Conservation (phyloP, 2,113 vertebrate species). For the Peromyscus polionotus region DNA sequence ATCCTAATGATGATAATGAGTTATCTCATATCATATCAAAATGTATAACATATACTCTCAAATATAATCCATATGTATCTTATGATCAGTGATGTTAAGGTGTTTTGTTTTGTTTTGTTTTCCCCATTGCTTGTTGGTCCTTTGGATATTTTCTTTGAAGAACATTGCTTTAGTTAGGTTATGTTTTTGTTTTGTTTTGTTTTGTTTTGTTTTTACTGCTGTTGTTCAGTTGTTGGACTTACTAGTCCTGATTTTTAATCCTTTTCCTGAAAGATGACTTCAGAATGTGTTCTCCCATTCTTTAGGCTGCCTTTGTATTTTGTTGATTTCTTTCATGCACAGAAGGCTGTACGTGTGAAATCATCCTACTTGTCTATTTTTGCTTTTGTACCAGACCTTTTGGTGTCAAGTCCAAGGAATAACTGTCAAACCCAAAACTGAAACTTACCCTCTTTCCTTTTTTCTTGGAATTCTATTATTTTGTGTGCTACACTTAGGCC, state of each 20-base stretch:
- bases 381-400: not conserved
- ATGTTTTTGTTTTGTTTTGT: not conserved
- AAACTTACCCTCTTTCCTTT: not conserved
- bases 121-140: not conserved
- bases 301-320: not conserved
- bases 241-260: not conserved
- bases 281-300: not conserved
- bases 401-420: not conserved
- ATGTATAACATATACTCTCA: not conserved
- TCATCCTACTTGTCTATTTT: not conserved
- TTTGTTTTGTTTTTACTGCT: not conserved
- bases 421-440: not conserved
- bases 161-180: not conserved
- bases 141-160: not conserved
- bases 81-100: not conserved
- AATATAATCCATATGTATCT: constrained; percentile 15
- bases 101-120: not conserved
- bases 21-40: not conserved
- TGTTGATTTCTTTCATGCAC: not conserved
- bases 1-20: not conserved
- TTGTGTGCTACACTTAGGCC: not conserved
- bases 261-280: not conserved
- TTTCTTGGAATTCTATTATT: not conserved
- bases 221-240: not conserved
- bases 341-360: not conserved